Base-by-base conservation (phyloP, 2,797 vertebrate species). In the Carduelis carduelis region DNA sequence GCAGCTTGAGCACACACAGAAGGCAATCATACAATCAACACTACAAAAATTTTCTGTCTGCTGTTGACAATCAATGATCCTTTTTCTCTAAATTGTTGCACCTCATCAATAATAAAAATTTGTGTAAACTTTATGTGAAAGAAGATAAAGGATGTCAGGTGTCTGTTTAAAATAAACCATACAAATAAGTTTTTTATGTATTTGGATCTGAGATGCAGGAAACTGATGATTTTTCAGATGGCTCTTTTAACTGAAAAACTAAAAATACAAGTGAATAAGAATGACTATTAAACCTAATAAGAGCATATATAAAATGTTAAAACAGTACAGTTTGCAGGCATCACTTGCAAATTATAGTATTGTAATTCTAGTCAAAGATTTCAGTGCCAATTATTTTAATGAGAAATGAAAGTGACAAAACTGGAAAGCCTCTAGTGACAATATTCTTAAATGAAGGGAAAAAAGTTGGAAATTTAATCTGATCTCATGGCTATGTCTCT, bases 291-390 rank as follows among this genome's bases (percentile, higher is more conserved):
- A 74, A 81, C 76, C 46, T 92, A 93, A 46, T 63, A 80, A 50
- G 30, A 57, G 26, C 27, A 56, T 59, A 63, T 69, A 74, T 68
- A 50, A 50, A 71, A 82, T 61, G 16, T 89, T 57, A 75, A 75
- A 44, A 27, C 9, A 34, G 18, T 77, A 61, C 34, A 82, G 39
- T 95, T 77, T 90, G 39, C 27, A 87, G 90, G 44, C 9, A 5
- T 43, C 27, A 49, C 81, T 92, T 87, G 59, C 37, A 86, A 89
- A 93, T 87, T 49, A 55, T 18, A 8, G 5, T 60, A 90, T 93
- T 97, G 61, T 32, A 91, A 81, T 93, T 85, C 84, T 79, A 83
- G 83, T 95, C 72, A 89, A 94, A 88, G 9, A 24, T 83, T 94
- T 87, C 70, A 88, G 28, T 85, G 52, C 11, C 39, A 83, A 55